Evolutionary conservation across 2,113 vertebrate genomes (phyloP), one percentile per base, ranked within the genome.

Genomic region (Hippocampus abdominalis): DNA sequence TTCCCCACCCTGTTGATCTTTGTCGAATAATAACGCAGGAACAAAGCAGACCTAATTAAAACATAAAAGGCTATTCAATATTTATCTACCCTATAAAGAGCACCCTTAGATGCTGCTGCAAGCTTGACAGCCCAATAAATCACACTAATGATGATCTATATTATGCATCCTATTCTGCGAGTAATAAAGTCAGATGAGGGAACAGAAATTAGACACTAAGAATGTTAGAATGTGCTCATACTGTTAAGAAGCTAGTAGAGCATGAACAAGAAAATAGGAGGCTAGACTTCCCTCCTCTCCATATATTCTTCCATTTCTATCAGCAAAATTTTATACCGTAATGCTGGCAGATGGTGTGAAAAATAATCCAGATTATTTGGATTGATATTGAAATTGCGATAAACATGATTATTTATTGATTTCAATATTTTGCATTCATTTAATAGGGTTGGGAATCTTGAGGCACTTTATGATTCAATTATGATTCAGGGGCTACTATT

Each of bases 81-180:
- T 63, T n/a, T n/a, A 63, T 13, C 61, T 63, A 23, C 42, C 42
- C 21, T 39, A 62, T 39, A 39, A 39, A n/a, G 60, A 21, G 32
- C 39, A n/a, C 21, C 36, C 59, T 20, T 62, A 21, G 32, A 11
- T 39, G 59, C 15, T 23, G 4, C 59, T 39, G 59, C 59, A 61
- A 29, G 11, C 36, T 63, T 42, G 21, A 23, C 61, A 42, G 39
- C 32, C 21, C 13, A 63, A 63, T 63, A 63, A 42, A 11, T 63
- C 61, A 42, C 39, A 63, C 10, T 63, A 63, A 63, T 42, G 61
- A 63, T 63, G 61, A 42, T 42, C 21, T 21, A 42, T 63, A 42
- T n/a, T 42, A n/a, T 40, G 39, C 21, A 42, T 18, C 18, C 61
- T n/a, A 63, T n/a, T 42, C 61, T 40, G 36, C 61, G 11, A n/a